Conservation (phyloP, 2,797 vertebrate genomes). For the Myotis vivesi region DNA sequence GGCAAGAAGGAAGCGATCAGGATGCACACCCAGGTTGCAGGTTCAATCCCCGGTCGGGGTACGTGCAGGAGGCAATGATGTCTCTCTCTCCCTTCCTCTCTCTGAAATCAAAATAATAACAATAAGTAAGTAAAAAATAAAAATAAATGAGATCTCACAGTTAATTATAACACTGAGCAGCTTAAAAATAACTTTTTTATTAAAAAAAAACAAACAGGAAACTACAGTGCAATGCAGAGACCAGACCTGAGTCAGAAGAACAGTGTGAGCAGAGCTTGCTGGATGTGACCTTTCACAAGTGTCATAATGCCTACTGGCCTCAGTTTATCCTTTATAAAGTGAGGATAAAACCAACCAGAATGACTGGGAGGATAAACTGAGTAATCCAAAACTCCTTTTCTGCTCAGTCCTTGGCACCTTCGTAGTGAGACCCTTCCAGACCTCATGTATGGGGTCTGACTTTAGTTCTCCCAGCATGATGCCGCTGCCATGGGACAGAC, state of each 20-base stretch:
- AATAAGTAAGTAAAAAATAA: background rate
- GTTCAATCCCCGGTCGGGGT: background rate
- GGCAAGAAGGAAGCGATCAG: background rate
- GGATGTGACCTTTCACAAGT: background rate
- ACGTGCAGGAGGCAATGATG: background rate
- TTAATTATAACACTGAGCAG: background rate
- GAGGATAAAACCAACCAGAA: background rate
- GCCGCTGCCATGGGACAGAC: background rate
- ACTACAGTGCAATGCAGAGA: background rate
- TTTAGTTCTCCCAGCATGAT: background rate
- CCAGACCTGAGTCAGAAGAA: background rate
- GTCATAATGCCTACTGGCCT: background rate
- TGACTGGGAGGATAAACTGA: background rate
- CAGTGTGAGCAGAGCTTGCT: accelerated
- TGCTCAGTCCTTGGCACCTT: background rate
- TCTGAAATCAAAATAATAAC: background rate
- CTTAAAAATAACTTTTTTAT: background rate
- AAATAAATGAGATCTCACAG: background rate
- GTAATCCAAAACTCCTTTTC: background rate
- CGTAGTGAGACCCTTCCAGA: background rate
- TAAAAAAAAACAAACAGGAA: background rate
- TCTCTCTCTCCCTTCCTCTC: background rate
- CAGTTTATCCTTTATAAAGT: background rate
- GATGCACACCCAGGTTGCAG: background rate
- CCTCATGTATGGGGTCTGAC: background rate